Evolutionary conservation across 2,113 vertebrate species (phyloP), one percentile per base, ranked within the genome.

Genomic region (Isichthys henryi): DNA sequence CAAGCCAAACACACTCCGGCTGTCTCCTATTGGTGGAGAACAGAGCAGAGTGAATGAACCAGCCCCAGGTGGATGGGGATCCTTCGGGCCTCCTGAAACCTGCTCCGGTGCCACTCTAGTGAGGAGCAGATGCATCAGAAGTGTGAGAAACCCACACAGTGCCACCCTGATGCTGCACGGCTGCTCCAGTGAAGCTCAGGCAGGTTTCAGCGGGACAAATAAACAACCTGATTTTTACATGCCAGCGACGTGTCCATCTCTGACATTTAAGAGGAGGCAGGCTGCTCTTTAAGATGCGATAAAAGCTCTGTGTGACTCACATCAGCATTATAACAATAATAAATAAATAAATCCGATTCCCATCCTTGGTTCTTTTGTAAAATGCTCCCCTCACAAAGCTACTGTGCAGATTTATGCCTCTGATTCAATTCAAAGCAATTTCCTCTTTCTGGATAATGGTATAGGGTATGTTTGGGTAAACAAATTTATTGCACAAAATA

Each of bases 301-400:
- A 89, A 89, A 89, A 89, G 80, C 80, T 3, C 53, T 23, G 8
- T n/a, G 15, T 89, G 88, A 89, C 77, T 89, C 88, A 89, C 35
- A 58, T 39, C 50, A 84, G 27, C 48, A 48, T 46, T n/a, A 19
- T 49, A 88, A 74, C n/a, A 85, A 85, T 53, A 58, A 27, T n/a
- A 49, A 49, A 88, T 31, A 85, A 85, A 85, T 53, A 35, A 5
- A 50, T 89, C 10, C 9, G 31, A 86, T 89, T 48, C 53, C 50
- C 45, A 48, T 58, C 50, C 80, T 39, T 27, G 23, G 48, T 80
- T 80, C 88, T 88, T 88, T 88, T 39, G 35, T 82, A 83, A 89
- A 89, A 82, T 52, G 19, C 50, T 80, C 27, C 48, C 82, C 46
- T 31, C 43, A 17, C 45, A 48, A 49, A 49, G 84, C 43, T 48